phyloP scores from a whole-genome alignment of 2,113 vertebrate genomes.

The Boulengeromyrus knoepffleri region DNA sequence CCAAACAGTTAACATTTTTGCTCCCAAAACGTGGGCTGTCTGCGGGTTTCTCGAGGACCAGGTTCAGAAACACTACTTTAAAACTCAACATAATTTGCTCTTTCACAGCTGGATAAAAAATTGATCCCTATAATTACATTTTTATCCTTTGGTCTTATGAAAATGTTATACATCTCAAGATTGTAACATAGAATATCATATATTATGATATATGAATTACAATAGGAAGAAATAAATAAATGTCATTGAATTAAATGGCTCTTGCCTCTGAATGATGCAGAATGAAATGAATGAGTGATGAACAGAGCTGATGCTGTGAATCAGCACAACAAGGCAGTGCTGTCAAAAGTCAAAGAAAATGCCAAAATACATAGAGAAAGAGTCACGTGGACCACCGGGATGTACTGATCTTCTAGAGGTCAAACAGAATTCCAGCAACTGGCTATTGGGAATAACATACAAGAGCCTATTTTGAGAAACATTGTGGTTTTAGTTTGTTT shows the following conservation, averaged over 20 bases:
- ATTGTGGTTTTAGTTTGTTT: not conserved
- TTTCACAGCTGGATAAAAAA: not conserved
- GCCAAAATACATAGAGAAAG: not conserved
- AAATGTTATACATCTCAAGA: not conserved
- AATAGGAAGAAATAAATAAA: constrained; percentile 32
- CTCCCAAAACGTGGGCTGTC: too few species aligned
- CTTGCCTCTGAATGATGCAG: constrained; percentile 38
- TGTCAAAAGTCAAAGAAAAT: not conserved
- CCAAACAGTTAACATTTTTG: not conserved
- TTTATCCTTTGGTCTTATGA: not conserved
- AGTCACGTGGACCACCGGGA: not conserved
- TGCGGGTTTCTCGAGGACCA: not conserved
- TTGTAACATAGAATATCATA: not conserved
- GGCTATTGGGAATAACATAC: not conserved
- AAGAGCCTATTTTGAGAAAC: not conserved
- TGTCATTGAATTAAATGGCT: constrained; percentile 26
- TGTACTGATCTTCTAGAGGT: not conserved
- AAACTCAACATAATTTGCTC: not conserved
- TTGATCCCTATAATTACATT: not conserved
- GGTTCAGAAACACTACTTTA: not conserved
- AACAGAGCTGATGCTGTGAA: constrained; percentile 16
- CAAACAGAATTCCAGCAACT: not conserved
- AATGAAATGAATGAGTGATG: constrained; percentile 33
- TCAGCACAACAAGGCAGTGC: not conserved
- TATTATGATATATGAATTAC: not conserved